Evolutionary conservation across 2,888 invertebrate species (phyloP).

Genomic region (Druceiella hillmani): DNA sequence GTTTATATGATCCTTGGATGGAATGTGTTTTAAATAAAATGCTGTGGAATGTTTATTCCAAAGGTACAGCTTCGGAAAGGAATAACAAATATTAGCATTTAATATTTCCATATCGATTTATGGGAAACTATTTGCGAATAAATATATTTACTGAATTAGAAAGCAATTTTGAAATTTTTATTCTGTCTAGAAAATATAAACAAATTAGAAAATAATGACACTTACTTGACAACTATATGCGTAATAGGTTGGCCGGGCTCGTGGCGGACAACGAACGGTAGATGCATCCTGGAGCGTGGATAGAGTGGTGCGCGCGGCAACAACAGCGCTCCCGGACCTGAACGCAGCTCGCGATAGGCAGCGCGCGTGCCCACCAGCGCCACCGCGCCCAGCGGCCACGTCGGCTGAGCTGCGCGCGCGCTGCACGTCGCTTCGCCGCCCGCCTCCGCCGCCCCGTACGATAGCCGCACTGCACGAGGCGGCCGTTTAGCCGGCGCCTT

Average conservation of each 20-base stretch:
- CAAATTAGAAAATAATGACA: conserved; percentile 14
- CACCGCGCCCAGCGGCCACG: conserved; percentile 59
- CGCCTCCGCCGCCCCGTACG: conserved; percentile 86
- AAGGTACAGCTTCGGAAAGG: no score
- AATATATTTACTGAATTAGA: no score
- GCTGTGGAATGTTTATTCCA: no score
- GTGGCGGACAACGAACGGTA: conserved; percentile 82
- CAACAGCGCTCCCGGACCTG: conserved; percentile 78
- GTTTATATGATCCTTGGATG: no score
- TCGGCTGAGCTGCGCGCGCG: conserved; percentile 59
- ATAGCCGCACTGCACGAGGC: conserved; percentile 70
- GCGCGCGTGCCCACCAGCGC: conserved; percentile 73
- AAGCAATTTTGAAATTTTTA: no score
- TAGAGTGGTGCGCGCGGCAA: conserved; percentile 85
- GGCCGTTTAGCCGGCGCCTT: conserved; percentile 54
- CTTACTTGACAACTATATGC: conserved; percentile 81
- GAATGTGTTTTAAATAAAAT: no score
- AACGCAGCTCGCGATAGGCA: conserved; percentile 77
- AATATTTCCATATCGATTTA: no score
- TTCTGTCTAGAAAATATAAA: no score
- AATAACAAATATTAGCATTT: no score
- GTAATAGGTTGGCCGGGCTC: conserved; percentile 63
- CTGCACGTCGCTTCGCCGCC: conserved; percentile 68
- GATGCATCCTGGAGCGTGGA: conserved; percentile 83
- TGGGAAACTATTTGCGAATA: no score